Evolutionary conservation across 1,140 invertebrate genomes (phyloP).

Genomic region (Drosophila nigromelanica): DNA sequence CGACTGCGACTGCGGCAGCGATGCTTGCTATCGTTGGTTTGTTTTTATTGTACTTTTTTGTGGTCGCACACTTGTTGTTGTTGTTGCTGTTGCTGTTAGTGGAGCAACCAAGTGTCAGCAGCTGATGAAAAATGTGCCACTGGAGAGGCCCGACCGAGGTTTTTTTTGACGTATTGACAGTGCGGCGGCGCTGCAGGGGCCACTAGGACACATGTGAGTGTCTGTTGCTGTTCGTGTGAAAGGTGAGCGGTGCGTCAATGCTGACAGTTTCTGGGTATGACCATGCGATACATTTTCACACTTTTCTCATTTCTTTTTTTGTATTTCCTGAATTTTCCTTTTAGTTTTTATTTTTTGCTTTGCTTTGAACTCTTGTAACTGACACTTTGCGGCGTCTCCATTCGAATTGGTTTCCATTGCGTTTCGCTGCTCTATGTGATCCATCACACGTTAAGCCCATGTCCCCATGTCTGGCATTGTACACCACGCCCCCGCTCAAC

Average conservation of each 20-base stretch:
- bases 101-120: constrained; percentile 61
- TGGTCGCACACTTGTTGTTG: constrained; percentile 32
- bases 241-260: constrained; percentile 44
- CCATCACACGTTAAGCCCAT: constrained; percentile 43
- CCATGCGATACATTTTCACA: constrained; percentile 38
- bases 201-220: constrained; percentile 29
- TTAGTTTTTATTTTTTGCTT: constrained; percentile 17
- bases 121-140: constrained; percentile 79
- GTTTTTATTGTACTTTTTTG: constrained; percentile 12
- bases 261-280: constrained; percentile 42
- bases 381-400: constrained; percentile 58
- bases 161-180: constrained; percentile 73
- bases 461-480: constrained; percentile 6
- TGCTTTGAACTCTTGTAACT: constrained; percentile 68
- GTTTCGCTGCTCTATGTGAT: constrained; percentile 22
- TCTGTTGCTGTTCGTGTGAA: constrained; percentile 20
- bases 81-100: constrained; percentile 30
- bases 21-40: constrained; percentile 2
- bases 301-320: constrained; percentile 11
- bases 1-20: neutral
- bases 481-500: constrained; percentile 6
- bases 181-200: constrained; percentile 36
- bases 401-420: constrained; percentile 28
- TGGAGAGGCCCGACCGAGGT: constrained; percentile 45
- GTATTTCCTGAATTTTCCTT: constrained; percentile 2